Percentiles rank a stretch among this genome's conserved stretches.
Evolutionary conservation across 2,888 invertebrate species (phyloP).

Genomic region (Cyaniris semiargus): DNA sequence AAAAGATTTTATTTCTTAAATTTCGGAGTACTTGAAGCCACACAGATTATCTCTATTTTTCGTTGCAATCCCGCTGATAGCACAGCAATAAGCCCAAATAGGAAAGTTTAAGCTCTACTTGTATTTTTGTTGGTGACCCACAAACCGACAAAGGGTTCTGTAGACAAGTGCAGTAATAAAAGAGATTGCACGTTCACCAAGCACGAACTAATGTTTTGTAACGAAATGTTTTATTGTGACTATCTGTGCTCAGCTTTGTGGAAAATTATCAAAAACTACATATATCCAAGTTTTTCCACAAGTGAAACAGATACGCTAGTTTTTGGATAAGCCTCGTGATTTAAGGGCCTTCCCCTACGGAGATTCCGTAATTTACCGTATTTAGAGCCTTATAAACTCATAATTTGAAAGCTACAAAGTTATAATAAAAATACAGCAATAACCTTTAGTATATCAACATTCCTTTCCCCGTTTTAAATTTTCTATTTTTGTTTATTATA

Average conservation of each 20-base stretch:
- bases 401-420: no score
- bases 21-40: background rate
- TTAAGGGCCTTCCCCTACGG: no score
- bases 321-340: no score
- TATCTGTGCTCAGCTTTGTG: background rate
- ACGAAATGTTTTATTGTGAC: constrained; percentile 26
- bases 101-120: constrained; percentile 19
- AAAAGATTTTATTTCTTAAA: no score
- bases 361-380: no score
- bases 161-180: constrained; percentile 31
- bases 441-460: no score
- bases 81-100: constrained; percentile 19
- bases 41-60: background rate
- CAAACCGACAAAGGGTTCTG: constrained; percentile 28
- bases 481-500: no score
- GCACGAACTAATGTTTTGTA: constrained; percentile 31
- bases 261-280: background rate
- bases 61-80: constrained; percentile 23
- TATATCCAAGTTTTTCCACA: background rate
- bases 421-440: no score
- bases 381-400: no score
- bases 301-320: background rate
- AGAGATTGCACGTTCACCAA: constrained; percentile 28
- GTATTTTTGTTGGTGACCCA: constrained; percentile 31
- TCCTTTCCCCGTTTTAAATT: no score